Evolutionary conservation across 2,113 vertebrate genomes (phyloP).

Genomic region (Melanerpes formicivorus): DNA sequence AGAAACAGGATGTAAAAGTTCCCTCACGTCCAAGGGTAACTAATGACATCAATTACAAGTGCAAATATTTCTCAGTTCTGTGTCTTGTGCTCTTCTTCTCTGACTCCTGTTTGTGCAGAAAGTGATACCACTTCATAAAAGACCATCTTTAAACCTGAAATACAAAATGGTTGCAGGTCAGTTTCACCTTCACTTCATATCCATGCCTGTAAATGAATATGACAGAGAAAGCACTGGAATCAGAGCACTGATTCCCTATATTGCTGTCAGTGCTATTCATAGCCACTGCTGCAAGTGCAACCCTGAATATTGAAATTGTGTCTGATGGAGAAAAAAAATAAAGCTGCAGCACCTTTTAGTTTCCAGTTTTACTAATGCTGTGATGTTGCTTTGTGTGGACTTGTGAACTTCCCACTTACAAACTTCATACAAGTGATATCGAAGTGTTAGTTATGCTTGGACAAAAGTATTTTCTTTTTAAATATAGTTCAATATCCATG

Average conservation of each 20-base stretch:
- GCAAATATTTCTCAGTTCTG: not conserved
- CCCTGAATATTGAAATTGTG: not conserved
- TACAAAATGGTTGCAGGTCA: not conserved
- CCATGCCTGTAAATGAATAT: not conserved
- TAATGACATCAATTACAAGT: not conserved
- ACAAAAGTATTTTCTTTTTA: not conserved
- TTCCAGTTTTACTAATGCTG: not conserved
- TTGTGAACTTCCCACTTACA: not conserved
- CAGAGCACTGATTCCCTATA: not conserved
- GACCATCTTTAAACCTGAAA: not conserved
- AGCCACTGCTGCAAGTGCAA: not conserved
- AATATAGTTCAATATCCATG: too few relatives aligned
- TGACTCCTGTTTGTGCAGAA: not conserved
- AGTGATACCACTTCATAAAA: not conserved
- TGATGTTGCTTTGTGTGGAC: not conserved
- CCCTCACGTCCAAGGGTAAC: not conserved
- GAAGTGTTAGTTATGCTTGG: not conserved
- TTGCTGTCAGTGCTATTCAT: not conserved
- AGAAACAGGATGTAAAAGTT: not conserved
- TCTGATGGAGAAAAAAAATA: not conserved
- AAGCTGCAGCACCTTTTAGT: not conserved
- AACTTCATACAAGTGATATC: not conserved
- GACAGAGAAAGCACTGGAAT: slow-evolving; percentile 24
- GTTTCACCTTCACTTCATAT: not conserved
- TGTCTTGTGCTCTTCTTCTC: not conserved